A percentile compares a stretch with the other conserved stretches of the same genome.
These are phyloP conservation scores for Parelbella ahira DNA, from an alignment of 2,888 invertebrate species.

Conservation along the genomic window DNA sequence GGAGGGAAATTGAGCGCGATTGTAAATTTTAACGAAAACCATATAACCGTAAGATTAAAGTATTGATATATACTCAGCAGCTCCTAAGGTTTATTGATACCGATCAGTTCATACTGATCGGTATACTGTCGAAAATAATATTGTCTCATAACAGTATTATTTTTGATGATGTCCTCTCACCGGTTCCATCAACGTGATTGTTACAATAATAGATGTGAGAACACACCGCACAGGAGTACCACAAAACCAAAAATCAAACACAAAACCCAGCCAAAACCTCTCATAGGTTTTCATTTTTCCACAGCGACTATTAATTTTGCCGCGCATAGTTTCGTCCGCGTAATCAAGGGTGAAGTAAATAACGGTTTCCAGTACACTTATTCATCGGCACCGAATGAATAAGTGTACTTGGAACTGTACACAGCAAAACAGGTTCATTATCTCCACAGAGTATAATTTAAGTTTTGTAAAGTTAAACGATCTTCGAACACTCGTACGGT, in stretches of 20 bases:
- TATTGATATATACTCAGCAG: constrained; percentile 3
- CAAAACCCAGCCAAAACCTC: too few species aligned
- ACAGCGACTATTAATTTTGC: constrained; percentile 20
- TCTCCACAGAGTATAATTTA: constrained; percentile 1
- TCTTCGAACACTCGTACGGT: constrained; percentile 7
- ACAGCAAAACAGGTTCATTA: constrained; percentile 14
- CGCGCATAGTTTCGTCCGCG: constrained; percentile 15
- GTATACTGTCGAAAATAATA: too few species aligned
- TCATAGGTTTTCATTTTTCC: too few species aligned
- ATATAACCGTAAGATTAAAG: constrained; percentile 4
- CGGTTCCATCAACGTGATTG: too few species aligned
- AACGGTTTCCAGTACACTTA: too few species aligned
- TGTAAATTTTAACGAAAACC: constrained; percentile 17
- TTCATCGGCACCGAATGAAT: too few species aligned
- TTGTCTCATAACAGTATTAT: too few species aligned
- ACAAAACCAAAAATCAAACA: too few species aligned
- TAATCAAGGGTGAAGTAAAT: constrained; percentile 25
- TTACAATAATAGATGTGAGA: constrained; percentile 7
- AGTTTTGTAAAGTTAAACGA: constrained; percentile 13
- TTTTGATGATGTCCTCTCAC: too few species aligned
- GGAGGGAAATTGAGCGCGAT: too few species aligned
- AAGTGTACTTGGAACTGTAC: constrained; percentile 8
- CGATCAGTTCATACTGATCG: too few species aligned
- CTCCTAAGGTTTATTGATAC: constrained; percentile 2
- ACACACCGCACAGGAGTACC: neutral